Evolutionary conservation across 2,888 invertebrate species (phyloP).

Genomic region (Drosophila ustulata): DNA sequence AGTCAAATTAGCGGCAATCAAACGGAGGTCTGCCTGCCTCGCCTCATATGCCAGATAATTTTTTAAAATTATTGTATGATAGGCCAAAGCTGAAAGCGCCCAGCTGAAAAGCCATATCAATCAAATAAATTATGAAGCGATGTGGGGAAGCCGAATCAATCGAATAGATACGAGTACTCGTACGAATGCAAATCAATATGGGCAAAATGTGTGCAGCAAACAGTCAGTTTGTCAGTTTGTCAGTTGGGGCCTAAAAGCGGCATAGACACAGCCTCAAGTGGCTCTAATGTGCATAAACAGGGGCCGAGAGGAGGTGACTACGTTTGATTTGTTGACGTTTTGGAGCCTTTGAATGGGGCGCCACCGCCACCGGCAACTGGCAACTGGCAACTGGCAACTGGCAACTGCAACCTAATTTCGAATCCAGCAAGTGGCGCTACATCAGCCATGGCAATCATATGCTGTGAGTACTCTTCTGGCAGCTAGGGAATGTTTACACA

Average conservation of each 20-base stretch:
- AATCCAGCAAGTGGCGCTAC: slow-evolving; percentile 69
- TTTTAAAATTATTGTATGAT: slow-evolving; percentile 57
- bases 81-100: slow-evolving; percentile 15
- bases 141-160: slow-evolving; percentile 17
- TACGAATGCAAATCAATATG: slow-evolving; percentile 65
- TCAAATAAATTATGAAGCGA: slow-evolving; percentile 68
- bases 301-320: slow-evolving; percentile 9
- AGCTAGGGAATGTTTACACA: slow-evolving; percentile 43
- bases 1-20: slow-evolving; percentile 79
- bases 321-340: slow-evolving; percentile 65
- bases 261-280: slow-evolving; percentile 62
- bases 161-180: slow-evolving; percentile 17
- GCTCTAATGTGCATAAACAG: slow-evolving; percentile 63
- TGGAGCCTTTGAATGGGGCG: slow-evolving; percentile 60
- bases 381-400: slow-evolving; percentile 47
- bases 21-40: slow-evolving; percentile 37
- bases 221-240: slow-evolving; percentile 36
- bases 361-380: slow-evolving; percentile 53
- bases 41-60: slow-evolving; percentile 60
- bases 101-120: slow-evolving; percentile 68
- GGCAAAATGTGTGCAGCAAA: slow-evolving; percentile 40
- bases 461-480: slow-evolving; percentile 32
- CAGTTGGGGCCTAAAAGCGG: slow-evolving; percentile 23
- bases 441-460: slow-evolving; percentile 72
- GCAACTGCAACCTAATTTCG: slow-evolving; percentile 75